Base-by-base conservation (phyloP, 2,888 invertebrate species). In the Ramazzottius varieornatus region DNA sequence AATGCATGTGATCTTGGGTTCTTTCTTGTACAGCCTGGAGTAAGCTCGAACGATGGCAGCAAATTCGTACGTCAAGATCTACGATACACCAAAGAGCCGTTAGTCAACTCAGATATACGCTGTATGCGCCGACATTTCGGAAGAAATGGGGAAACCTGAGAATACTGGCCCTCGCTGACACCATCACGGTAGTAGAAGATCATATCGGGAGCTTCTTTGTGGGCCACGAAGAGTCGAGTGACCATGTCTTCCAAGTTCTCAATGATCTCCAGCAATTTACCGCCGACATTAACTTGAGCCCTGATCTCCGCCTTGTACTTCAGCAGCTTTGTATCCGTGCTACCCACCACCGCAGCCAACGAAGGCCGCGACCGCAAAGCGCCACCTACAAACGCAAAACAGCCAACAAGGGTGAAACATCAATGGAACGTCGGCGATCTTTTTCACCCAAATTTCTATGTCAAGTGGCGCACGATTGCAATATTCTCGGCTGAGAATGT, bases 181-280 rank as follows among this genome's bases (percentile, higher is more conserved):
- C 68, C 68, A 40, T 68, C 68, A 16, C 68, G 65, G 63, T 68
- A 68, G 54, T 69, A 69, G 20, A 69, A 66, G 20, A 68, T 32
- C 4, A 4, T 4, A 8, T 29, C 29, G 8, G 54, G 54, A n/a
- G 4, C 54, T 29, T n/a, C 20, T 8, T 4, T 4, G 24, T n/a
- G 24, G n/a, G 54, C 54, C 20, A 24, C 54, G 24, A 54, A 54
- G 4, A 54, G 54, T 29, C 4, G 8, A 4, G 4, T 8, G 16
- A 54, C 29, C n/a, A 54, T 54, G 13, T 54, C 54, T 24, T 29
- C 54, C 8, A 54, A 54, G 29, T 54, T 54, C 24, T 13, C 29
- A 54, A 54, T 54, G 20, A 29, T 16, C 29, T 54, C 54, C 54
- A 16, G 29, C 8, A 54, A 54, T 29, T 29, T 13, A 16, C 54